phyloP scores from a whole-genome alignment of 1,140 invertebrate genomes.

The Archegozetes longisetosus region DNA sequence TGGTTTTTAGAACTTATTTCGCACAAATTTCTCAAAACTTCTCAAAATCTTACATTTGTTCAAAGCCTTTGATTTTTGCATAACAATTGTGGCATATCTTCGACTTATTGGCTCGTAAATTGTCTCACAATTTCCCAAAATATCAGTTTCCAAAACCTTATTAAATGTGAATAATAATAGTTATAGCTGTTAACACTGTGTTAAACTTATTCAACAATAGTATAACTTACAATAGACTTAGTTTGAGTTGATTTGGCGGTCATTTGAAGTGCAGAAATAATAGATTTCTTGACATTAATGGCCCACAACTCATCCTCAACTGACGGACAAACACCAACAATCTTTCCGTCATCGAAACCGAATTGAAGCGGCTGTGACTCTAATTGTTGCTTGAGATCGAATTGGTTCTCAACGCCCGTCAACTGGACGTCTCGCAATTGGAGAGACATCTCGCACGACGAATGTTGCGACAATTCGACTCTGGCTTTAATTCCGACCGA shows the following conservation, averaged over 20 bases:
- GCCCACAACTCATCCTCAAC: conserved; percentile 5
- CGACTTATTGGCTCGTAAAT: neutral
- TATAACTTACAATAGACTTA: neutral
- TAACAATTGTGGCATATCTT: neutral
- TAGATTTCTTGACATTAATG: conserved; percentile 15
- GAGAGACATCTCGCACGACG: conserved; percentile 5
- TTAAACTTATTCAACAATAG: neutral
- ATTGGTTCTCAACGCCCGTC: neutral
- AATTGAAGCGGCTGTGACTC: neutral
- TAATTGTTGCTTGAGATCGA: neutral
- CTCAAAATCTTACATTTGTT: conserved; percentile 7
- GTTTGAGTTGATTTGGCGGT: neutral
- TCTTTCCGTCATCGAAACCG: conserved; percentile 7
- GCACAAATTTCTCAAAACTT: neutral
- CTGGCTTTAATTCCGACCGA: neutral
- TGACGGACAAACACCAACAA: conserved; percentile 2
- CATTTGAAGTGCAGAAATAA: conserved; percentile 13
- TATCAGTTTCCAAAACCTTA: conserved; percentile 8
- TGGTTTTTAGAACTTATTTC: neutral
- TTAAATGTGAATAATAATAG: too few species aligned
- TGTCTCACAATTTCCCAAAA: conserved; percentile 14
- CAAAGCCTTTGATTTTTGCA: conserved; percentile 5
- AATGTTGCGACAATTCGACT: conserved; percentile 3
- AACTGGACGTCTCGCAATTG: conserved; percentile 3
- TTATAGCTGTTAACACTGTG: too few species aligned